A percentile compares a stretch with the other conserved stretches of the same genome.
Conservation (phyloP, 2,888 invertebrate species). For the Sinhomidia bicolor region DNA sequence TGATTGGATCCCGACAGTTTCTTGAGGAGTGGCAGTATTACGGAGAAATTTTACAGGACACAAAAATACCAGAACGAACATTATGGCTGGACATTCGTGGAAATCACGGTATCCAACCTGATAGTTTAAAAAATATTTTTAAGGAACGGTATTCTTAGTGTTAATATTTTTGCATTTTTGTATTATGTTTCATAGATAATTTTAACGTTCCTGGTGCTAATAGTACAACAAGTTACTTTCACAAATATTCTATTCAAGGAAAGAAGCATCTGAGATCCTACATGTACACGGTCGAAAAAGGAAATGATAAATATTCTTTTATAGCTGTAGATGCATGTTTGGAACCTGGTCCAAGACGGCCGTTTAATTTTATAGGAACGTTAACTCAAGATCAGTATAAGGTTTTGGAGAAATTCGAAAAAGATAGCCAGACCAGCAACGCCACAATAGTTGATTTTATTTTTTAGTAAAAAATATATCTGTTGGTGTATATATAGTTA, state of each 20-base stretch:
- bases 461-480: too few species aligned
- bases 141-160: too few species aligned
- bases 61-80: conserved; percentile 87
- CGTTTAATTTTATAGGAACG: conserved; percentile 95
- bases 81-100: conserved; percentile 95
- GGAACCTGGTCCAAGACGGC: conserved; percentile 92
- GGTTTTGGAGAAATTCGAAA: conserved; percentile 84
- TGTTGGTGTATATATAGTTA: too few species aligned
- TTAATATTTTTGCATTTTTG: too few species aligned
- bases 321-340: conserved; percentile 93
- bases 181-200: conserved; percentile 89
- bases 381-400: conserved; percentile 85
- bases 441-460: too few species aligned
- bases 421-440: conserved; percentile 84
- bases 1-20: conserved; percentile 91
- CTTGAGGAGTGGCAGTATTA: conserved; percentile 92
- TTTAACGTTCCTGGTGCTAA: conserved; percentile 89
- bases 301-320: conserved; percentile 88
- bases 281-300: conserved; percentile 85
- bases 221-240: conserved; percentile 89
- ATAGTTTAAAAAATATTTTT: too few species aligned
- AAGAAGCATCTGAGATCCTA: conserved; percentile 87
- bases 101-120: conserved; percentile 93
- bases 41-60: conserved; percentile 86
- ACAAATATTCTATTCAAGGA: conserved; percentile 91